These are phyloP conservation scores for Agriotes lineatus DNA, from an alignment of 2,888 invertebrate genomes.

Conservation along the genomic window DNA sequence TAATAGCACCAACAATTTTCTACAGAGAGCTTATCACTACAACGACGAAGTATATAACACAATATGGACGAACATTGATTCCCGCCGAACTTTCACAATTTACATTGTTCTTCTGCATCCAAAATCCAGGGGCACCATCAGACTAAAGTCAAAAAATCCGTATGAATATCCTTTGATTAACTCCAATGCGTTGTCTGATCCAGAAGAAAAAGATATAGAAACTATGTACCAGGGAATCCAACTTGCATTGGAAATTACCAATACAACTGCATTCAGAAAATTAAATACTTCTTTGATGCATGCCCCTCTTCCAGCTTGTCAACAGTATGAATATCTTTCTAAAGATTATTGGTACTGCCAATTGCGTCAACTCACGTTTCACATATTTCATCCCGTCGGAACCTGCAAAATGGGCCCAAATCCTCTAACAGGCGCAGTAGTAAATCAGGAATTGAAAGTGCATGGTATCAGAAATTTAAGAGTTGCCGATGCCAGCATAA, in stretches of 20 bases:
- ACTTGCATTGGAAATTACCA: slow-evolving; percentile 42
- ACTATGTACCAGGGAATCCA: slow-evolving; percentile 73
- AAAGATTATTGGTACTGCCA: slow-evolving; percentile 68
- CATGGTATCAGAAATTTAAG: slow-evolving; percentile 66
- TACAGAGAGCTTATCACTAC: slow-evolving; percentile 23
- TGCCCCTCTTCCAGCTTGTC: slow-evolving; percentile 67
- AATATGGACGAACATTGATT: slow-evolving; percentile 32
- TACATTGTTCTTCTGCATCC: slow-evolving; percentile 51
- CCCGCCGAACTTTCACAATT: slow-evolving; percentile 42
- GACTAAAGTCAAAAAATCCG: slow-evolving; percentile 53
- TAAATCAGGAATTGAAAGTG: slow-evolving; percentile 68
- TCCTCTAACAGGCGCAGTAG: slow-evolving; percentile 67
- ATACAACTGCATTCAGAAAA: slow-evolving; percentile 71
- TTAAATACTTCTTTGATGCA: slow-evolving; percentile 70
- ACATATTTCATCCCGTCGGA: slow-evolving; percentile 68
- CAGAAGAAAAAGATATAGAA: slow-evolving; percentile 72
- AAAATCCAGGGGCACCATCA: slow-evolving; percentile 53
- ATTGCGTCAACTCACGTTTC: slow-evolving; percentile 63
- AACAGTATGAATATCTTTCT: slow-evolving; percentile 59
- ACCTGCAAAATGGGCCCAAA: slow-evolving; percentile 70
- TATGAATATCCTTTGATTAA: slow-evolving; percentile 56
- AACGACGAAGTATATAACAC: slow-evolving; percentile 19
- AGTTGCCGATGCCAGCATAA: slow-evolving; percentile 69
- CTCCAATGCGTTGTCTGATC: slow-evolving; percentile 51
- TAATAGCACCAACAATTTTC: no score